Conservation (phyloP, 64 coral and sea anemone genomes). For the Exaiptasia diaphana region DNA sequence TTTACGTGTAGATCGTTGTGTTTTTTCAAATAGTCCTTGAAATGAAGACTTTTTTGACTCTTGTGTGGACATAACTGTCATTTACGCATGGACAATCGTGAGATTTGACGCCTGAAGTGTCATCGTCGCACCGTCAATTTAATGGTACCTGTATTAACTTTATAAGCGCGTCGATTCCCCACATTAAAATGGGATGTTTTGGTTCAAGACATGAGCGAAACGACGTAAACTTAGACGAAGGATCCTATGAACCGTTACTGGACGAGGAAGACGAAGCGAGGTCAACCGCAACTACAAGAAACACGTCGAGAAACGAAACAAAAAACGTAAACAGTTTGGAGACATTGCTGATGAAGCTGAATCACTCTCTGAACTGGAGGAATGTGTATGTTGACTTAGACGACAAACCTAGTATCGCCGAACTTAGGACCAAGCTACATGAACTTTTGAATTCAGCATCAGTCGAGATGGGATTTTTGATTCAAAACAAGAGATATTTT, state of each 20-base stretch:
- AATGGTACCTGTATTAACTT: not conserved
- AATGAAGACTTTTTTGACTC: too few species aligned
- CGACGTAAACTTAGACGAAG: not conserved
- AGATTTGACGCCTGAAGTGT: too few species aligned
- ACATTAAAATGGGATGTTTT: not conserved
- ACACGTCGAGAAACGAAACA: not conserved
- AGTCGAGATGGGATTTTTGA: conserved; percentile 58
- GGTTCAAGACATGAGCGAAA: not conserved
- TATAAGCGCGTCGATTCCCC: too few species aligned
- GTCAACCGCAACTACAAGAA: not conserved
- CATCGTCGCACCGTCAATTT: not conserved
- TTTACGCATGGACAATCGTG: too few species aligned
- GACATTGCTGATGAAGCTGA: conserved; percentile 54
- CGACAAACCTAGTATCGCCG: conserved; percentile 18
- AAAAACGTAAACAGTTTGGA: conserved; percentile 23
- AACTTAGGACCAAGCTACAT: conserved; percentile 31
- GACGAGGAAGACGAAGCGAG: not conserved
- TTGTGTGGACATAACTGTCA: too few species aligned
- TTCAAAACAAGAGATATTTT: not conserved
- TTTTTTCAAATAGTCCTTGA: too few species aligned
- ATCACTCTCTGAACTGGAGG: conserved; percentile 52
- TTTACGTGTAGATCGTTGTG: too few species aligned
- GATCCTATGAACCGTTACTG: not conserved
- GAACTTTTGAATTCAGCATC: conserved; percentile 52
- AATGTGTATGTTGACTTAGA: conserved; percentile 1